These are phyloP conservation scores for Lagenorhynchus albirostris DNA, from an alignment of 2,113 vertebrate species.

Conservation along the genomic window DNA sequence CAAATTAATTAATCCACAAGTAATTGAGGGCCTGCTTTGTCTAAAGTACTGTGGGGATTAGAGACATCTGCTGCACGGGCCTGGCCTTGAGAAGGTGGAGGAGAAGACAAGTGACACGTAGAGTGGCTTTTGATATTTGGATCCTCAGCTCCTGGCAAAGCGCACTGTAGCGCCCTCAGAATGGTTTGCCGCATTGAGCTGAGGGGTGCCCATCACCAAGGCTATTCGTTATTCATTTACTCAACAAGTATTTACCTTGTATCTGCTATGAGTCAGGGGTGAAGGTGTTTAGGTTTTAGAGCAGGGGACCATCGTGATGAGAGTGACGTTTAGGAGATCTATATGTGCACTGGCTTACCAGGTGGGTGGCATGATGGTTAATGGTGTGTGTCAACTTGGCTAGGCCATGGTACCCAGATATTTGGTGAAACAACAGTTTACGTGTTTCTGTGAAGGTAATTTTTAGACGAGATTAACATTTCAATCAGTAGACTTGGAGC, in stretches of 20 bases:
- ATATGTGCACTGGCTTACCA: not conserved
- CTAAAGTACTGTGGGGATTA: not conserved
- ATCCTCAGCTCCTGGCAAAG: not conserved
- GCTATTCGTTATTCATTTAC: not conserved
- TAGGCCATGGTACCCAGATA: not conserved
- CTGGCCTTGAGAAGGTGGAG: not conserved
- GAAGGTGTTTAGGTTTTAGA: not conserved
- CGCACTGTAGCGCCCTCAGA: accelerated
- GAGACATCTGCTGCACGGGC: accelerated
- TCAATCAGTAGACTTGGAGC: not conserved
- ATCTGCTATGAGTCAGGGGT: not conserved
- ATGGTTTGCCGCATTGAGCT: not conserved
- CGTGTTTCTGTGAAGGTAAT: not conserved
- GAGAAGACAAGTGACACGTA: not conserved
- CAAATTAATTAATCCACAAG: not conserved
- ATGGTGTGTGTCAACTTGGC: not conserved
- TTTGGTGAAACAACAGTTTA: not conserved
- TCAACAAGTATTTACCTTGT: not conserved
- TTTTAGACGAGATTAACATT: not conserved
- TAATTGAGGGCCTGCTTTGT: not conserved
- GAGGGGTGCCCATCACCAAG: not conserved
- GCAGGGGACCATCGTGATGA: not conserved
- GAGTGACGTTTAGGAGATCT: not conserved
- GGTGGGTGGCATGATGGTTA: not conserved
- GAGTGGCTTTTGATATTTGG: not conserved